Conservation (phyloP, 2,888 invertebrate genomes). For the Microplitis deprimator region DNA sequence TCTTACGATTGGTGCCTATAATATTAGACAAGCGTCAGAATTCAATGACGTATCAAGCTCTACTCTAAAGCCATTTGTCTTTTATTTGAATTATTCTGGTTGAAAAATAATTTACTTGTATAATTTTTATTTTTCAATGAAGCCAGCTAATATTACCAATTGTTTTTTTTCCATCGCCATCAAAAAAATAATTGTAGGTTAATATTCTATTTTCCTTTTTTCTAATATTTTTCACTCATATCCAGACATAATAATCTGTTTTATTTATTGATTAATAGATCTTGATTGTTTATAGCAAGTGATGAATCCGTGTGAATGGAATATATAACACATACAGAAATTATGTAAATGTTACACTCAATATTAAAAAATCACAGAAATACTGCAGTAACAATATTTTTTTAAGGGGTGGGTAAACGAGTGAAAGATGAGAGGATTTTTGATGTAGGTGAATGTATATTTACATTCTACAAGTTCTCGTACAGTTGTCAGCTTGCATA, state of each 20-base stretch:
- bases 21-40: slow-evolving; percentile 69
- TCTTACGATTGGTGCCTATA: slow-evolving; percentile 70
- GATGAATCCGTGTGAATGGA: slow-evolving; percentile 54
- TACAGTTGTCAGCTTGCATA: slow-evolving; percentile 66
- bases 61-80: slow-evolving; percentile 21
- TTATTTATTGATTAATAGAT: slow-evolving; percentile 60
- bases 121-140: neutral
- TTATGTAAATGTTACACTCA: slow-evolving; percentile 64
- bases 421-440: slow-evolving; percentile 34
- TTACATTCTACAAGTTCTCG: slow-evolving; percentile 54
- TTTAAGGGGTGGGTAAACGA: slow-evolving; percentile 16
- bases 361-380: slow-evolving; percentile 62
- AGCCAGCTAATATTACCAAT: neutral
- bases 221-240: too few relatives aligned
- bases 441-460: slow-evolving; percentile 26
- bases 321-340: neutral
- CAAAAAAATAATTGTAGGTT: too few relatives aligned
- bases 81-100: slow-evolving; percentile 29
- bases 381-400: slow-evolving; percentile 35
- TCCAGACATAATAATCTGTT: too few relatives aligned
- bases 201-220: too few relatives aligned
- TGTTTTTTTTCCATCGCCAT: neutral
- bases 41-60: slow-evolving; percentile 66
- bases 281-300: slow-evolving; percentile 61
- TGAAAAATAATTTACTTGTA: slow-evolving; percentile 19